phyloP scores from a whole-genome alignment of 1,140 invertebrate genomes.

The Drosophila repleta region DNA sequence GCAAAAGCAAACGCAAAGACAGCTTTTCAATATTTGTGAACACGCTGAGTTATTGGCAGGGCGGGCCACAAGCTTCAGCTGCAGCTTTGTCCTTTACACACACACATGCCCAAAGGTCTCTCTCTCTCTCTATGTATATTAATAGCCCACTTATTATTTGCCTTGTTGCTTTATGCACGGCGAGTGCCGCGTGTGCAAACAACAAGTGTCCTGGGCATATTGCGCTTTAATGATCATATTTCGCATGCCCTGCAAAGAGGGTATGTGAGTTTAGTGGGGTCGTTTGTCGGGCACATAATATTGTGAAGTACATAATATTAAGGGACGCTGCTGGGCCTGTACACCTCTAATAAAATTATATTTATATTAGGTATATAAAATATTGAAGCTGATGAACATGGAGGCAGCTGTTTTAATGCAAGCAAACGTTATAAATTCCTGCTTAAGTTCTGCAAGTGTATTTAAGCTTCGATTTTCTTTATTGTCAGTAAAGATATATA shows the following conservation, averaged over 20 bases:
- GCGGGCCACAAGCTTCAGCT: slow-evolving; percentile 29
- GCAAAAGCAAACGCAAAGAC: slow-evolving; percentile 9
- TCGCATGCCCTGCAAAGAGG: neutral
- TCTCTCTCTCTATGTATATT: slow-evolving; percentile 42
- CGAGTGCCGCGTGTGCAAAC: slow-evolving; percentile 32
- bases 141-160: slow-evolving; percentile 77
- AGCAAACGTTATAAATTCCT: neutral
- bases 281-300: neutral
- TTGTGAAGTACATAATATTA: no score
- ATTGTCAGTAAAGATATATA: no score
- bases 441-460: no score
- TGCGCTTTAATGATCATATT: slow-evolving; percentile 53
- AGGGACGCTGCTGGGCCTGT: no score
- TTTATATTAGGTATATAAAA: no score
- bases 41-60: slow-evolving; percentile 75
- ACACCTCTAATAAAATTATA: no score
- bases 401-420: no score
- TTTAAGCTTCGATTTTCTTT: no score
- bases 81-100: slow-evolving; percentile 28
- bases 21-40: slow-evolving; percentile 62
- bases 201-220: slow-evolving; percentile 51
- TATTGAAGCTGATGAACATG: no score
- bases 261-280: neutral
- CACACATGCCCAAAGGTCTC: neutral
- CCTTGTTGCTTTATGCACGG: slow-evolving; percentile 24